These are phyloP conservation scores for Hymenopus coronatus DNA, from an alignment of 2,888 invertebrate species.

Conservation along the genomic window DNA sequence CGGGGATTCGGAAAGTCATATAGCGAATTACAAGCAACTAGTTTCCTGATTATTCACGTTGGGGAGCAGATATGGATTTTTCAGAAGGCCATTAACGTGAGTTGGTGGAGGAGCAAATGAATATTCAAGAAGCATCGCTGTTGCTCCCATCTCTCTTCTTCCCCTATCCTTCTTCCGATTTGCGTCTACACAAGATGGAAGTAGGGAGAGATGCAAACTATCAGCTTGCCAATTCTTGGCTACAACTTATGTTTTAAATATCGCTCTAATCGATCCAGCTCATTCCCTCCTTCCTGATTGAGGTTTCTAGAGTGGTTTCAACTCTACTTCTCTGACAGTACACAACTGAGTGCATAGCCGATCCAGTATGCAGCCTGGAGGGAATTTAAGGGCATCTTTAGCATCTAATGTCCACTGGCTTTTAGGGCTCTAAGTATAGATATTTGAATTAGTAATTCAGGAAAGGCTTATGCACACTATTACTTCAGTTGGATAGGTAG, in stretches of 20 bases:
- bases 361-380: too few relatives aligned
- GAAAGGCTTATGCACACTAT: too few relatives aligned
- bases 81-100: neutral
- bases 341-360: neutral
- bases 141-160: neutral
- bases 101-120: neutral
- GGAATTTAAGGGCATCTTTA: too few relatives aligned
- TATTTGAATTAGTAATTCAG: too few relatives aligned
- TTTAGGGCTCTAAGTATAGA: too few relatives aligned
- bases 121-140: neutral
- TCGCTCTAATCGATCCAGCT: neutral
- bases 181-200: neutral
- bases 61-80: neutral
- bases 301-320: neutral
- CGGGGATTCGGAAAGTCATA: neutral
- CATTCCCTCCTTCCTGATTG: neutral
- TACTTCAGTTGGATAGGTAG: too few relatives aligned
- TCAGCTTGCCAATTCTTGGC: neutral
- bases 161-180: neutral
- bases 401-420: too few relatives aligned
- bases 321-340: neutral
- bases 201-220: neutral
- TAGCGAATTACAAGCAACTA: neutral
- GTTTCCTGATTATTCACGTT: neutral
- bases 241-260: neutral